phyloP scores from a whole-genome alignment of 2,888 invertebrate genomes.

The Cerceris rybyensis region DNA sequence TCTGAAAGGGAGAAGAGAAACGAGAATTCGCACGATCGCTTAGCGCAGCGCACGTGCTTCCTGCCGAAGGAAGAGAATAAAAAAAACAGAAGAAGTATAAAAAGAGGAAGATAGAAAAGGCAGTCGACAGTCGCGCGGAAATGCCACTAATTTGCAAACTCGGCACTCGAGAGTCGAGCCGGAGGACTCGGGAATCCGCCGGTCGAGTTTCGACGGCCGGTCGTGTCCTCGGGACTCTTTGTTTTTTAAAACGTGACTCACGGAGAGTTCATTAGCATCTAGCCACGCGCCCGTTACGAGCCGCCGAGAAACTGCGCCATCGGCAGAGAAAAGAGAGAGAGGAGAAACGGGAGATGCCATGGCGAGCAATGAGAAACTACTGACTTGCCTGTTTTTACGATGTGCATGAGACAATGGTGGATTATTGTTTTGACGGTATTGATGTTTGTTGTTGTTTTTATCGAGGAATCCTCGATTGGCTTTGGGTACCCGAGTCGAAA shows the following conservation, averaged over 20 bases:
- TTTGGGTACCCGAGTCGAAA: too few relatives aligned
- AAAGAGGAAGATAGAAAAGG: too few relatives aligned
- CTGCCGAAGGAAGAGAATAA: neutral
- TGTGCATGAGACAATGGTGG: too few relatives aligned
- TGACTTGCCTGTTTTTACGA: neutral
- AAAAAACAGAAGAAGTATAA: neutral
- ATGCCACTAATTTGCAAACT: slow-evolving; percentile 53
- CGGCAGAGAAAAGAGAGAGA: neutral
- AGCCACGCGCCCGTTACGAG: slow-evolving; percentile 42
- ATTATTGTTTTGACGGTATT: too few relatives aligned
- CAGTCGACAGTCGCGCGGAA: slow-evolving; percentile 23
- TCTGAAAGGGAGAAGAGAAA: neutral
- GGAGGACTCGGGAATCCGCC: slow-evolving; percentile 31
- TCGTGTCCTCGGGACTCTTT: slow-evolving; percentile 53
- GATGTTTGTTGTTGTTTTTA: too few relatives aligned
- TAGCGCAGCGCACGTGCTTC: neutral
- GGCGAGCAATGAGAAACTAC: slow-evolving; percentile 5
- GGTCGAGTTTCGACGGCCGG: slow-evolving; percentile 33
- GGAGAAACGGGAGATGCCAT: slow-evolving; percentile 16
- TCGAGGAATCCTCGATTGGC: too few relatives aligned
- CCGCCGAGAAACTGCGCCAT: slow-evolving; percentile 11
- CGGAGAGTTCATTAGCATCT: slow-evolving; percentile 65
- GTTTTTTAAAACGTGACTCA: slow-evolving; percentile 65
- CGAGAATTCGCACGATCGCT: too few relatives aligned
- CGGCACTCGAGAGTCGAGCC: slow-evolving; percentile 26